Evolutionary conservation across 2,797 vertebrate genomes (phyloP).

Genomic region (Arrhamphus sclerolepis): DNA sequence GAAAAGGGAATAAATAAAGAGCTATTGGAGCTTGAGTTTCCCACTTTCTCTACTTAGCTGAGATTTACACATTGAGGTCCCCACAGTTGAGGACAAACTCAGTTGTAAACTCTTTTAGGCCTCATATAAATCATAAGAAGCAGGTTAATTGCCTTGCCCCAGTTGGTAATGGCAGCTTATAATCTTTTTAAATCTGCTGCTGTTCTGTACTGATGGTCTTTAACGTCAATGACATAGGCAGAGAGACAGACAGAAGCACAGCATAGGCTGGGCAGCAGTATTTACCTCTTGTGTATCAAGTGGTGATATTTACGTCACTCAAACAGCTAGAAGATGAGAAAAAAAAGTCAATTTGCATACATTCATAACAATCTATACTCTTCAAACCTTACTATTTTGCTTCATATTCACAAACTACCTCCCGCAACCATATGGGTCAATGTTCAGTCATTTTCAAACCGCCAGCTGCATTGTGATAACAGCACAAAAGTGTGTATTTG

Average conservation of each 20-base stretch:
- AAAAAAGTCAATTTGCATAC: slow-evolving; percentile 33
- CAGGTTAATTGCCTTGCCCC: slow-evolving; percentile 69
- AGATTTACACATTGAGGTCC: slow-evolving; percentile 51
- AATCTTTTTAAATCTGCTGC: slow-evolving; percentile 49
- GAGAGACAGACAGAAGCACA: slow-evolving; percentile 15
- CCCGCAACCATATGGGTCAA: slow-evolving; percentile 27
- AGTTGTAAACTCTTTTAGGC: slow-evolving; percentile 57
- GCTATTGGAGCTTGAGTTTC: slow-evolving; percentile 39
- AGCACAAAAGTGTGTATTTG: slow-evolving; percentile 12
- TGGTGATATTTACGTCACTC: slow-evolving; percentile 15
- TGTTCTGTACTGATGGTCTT: slow-evolving; percentile 19
- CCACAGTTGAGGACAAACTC: slow-evolving; percentile 54
- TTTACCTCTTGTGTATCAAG: slow-evolving; percentile 42
- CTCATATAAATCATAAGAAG: slow-evolving; percentile 58
- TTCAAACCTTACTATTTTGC: slow-evolving; percentile 29
- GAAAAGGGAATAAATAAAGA: slow-evolving; percentile 57
- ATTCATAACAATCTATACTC: slow-evolving; percentile 31
- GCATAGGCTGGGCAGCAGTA: slow-evolving; percentile 4
- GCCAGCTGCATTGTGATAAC: slow-evolving; percentile 31
- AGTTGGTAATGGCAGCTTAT: slow-evolving; percentile 52
- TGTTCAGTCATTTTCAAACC: slow-evolving; percentile 38
- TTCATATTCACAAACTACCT: slow-evolving; percentile 13
- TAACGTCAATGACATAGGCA: slow-evolving; percentile 13
- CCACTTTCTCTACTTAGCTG: slow-evolving; percentile 38
- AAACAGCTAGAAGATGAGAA: slow-evolving; percentile 15